Percentiles rank a stretch among this genome's conserved stretches.
Conservation (phyloP, 1,140 invertebrate species). For the Drosophila pruinosa region DNA sequence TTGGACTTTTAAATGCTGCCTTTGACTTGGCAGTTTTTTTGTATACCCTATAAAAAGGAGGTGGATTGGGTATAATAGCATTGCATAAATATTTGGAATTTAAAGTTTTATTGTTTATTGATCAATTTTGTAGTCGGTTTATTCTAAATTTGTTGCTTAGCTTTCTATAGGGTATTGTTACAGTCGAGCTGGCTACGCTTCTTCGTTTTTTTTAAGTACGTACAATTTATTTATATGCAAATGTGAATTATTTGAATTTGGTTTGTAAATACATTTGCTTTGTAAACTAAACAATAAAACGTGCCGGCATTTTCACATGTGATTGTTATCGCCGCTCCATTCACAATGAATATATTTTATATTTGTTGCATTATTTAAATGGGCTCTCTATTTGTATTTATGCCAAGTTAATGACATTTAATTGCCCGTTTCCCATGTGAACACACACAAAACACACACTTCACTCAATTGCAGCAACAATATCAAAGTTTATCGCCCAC, state of each 20-base stretch:
- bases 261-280: slow-evolving; percentile 25
- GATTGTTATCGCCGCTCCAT: slow-evolving; percentile 50
- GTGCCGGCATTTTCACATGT: slow-evolving; percentile 65
- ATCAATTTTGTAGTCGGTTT: neutral
- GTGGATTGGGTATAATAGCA: neutral
- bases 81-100: neutral
- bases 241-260: slow-evolving; percentile 56
- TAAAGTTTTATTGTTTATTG: too few relatives aligned
- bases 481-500: slow-evolving; percentile 52
- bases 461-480: slow-evolving; percentile 16
- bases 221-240: slow-evolving; percentile 77
- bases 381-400: slow-evolving; percentile 44
- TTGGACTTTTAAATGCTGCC: slow-evolving; percentile 73
- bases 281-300: slow-evolving; percentile 66
- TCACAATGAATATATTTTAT: slow-evolving; percentile 15
- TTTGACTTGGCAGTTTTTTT: slow-evolving; percentile 60
- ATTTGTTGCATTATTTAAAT: slow-evolving; percentile 41
- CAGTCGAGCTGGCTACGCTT: neutral
- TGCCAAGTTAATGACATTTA: slow-evolving; percentile 68
- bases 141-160: neutral
- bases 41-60: slow-evolving; percentile 4
- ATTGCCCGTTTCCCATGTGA: slow-evolving; percentile 55
- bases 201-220: slow-evolving; percentile 36
- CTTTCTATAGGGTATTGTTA: neutral
- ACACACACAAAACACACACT: slow-evolving; percentile 4